A percentile compares a stretch with the other conserved stretches of the same genome.
Conservation (phyloP, 2,113 vertebrate genomes). For the Pycnonotus jocosus region DNA sequence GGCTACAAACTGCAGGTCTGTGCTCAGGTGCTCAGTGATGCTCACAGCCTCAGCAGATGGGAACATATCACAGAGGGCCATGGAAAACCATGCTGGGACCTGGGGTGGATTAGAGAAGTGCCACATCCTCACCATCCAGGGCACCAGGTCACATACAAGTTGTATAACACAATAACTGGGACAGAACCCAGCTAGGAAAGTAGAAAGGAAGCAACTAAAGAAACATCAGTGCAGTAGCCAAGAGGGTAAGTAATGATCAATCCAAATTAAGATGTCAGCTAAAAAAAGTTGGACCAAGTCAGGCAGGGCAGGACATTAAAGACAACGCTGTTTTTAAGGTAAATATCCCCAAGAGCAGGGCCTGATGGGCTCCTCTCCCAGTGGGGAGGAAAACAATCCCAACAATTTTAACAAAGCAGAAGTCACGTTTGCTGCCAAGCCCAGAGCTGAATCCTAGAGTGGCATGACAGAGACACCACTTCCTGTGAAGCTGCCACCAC, state of each 20-base stretch:
- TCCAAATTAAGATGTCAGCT: neutral
- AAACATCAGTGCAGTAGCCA: neutral
- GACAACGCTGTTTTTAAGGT: neutral
- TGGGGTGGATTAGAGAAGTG: neutral
- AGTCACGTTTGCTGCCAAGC: neutral
- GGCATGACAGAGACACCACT: neutral
- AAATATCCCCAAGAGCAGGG: neutral
- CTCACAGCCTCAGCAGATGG: accelerated
- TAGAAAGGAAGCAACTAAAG: neutral
- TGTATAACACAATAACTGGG: neutral
- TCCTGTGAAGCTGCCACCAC: neutral
- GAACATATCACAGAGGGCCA: neutral
- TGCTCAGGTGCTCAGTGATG: neutral
- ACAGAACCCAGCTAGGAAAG: neutral
- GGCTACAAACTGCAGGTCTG: neutral
- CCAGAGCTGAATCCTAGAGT: neutral
- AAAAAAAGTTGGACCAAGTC: neutral
- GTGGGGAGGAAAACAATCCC: neutral
- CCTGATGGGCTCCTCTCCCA: neutral
- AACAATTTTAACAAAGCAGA: neutral
- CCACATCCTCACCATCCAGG: neutral
- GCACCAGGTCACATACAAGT: neutral
- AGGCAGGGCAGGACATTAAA: neutral
- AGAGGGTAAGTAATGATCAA: neutral
- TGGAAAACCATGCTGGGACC: accelerated